Base-by-base conservation (phyloP, 2,888 invertebrate species). In the Parnassius orleans region DNA sequence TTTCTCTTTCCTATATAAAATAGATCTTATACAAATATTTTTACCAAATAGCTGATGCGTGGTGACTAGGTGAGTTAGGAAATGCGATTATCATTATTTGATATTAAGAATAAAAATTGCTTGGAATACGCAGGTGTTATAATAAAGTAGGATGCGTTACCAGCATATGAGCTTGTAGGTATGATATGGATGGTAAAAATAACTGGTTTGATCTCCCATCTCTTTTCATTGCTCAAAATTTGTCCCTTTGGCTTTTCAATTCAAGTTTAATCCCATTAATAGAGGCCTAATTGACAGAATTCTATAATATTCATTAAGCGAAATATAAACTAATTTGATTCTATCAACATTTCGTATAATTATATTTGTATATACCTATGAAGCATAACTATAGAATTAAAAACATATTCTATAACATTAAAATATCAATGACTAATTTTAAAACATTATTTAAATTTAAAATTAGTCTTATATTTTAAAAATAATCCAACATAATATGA, bases 1-100 rank as follows among this genome's bases (percentile, higher is more conserved):
- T 87, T 86, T 88, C 77, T 88, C 88, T 89, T 86, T 90, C 89
- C 90, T 91, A 90, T 89, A 89, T 88, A 84, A 86, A 87, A 82
- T 89, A 90, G 86, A 81, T 83, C 79, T 82, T 88, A 83, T 90
- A 90, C 86, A 90, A 62, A 84, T 83, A 85, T 83, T 87, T 86
- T 87, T 83, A 85, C 73, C 75, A 76, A 78, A 65, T 79, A 82
- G 80, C 77, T 70, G 73, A 73, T 74, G 75, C 77, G 80, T 72
- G 79, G 72, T 68, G 78, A 68, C 78, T 79, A 81, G 79, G 69
- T 65, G 64, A 66, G 61, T 77, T 83, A 83, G 79, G 74, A 75
- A 79, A 76, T 69, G 75, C 77, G 80, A 81, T 81, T 47, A 10
- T 47, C 85, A 80, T 83, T 83, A 79, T 81, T 72, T 77, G 76